Percentiles rank a stretch among this genome's conserved stretches.
phyloP scores from a whole-genome alignment of 2,888 invertebrate genomes.

The Sepiola atlantica region DNA sequence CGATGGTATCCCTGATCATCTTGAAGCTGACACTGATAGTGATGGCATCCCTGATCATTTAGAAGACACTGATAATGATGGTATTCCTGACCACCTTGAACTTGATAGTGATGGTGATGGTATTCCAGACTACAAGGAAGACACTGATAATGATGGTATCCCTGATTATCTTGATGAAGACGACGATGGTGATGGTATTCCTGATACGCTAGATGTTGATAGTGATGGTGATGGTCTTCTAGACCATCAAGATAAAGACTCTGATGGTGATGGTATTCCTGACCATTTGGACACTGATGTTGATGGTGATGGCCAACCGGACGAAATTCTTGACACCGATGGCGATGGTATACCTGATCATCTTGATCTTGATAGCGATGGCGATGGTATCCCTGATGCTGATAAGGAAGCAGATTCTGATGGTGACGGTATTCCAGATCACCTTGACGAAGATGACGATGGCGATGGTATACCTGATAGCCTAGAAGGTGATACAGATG shows the following conservation, averaged over 20 bases:
- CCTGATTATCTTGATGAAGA: conserved; percentile 60
- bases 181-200: conserved; percentile 67
- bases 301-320: conserved; percentile 69
- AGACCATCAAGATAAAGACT: conserved; percentile 56
- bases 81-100: conserved; percentile 65
- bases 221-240: conserved; percentile 52
- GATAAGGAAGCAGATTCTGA: conserved; percentile 47
- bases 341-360: conserved; percentile 68
- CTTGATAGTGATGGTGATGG: conserved; percentile 66
- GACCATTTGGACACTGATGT: conserved; percentile 62
- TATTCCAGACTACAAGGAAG: conserved; percentile 66
- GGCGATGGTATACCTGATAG: conserved; percentile 65
- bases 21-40: conserved; percentile 57
- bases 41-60: conserved; percentile 63
- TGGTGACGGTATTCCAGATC: conserved; percentile 60
- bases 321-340: conserved; percentile 66
- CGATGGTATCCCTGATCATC: conserved; percentile 69
- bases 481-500: conserved; percentile 55
- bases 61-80: conserved; percentile 59
- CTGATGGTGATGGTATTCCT: conserved; percentile 62
- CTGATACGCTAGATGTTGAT: conserved; percentile 54
- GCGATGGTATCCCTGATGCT: conserved; percentile 67
- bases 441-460: conserved; percentile 51
- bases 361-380: conserved; percentile 63
- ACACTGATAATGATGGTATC: conserved; percentile 60